A percentile compares a stretch with the other conserved stretches of the same genome.
Conservation (phyloP, 2,888 invertebrate species). For the Rhopalosiphum nymphaeae region DNA sequence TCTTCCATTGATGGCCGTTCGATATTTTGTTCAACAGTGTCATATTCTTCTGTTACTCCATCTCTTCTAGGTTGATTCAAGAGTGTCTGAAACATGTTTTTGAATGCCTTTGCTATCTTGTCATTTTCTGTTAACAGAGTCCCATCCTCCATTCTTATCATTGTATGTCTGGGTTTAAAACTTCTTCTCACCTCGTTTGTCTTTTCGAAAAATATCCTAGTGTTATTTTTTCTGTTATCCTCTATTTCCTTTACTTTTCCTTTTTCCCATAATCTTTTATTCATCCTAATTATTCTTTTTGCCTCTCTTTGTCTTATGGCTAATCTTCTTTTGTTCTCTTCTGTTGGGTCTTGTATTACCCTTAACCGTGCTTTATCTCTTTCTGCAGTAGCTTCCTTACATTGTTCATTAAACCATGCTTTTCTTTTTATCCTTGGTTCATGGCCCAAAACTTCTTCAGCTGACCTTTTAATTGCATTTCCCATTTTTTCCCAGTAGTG, state of each 20-base stretch:
- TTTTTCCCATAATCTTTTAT: conserved; percentile 8
- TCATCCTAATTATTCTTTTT: conserved; percentile 32
- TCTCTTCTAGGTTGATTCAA: not conserved
- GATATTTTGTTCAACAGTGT: not conserved
- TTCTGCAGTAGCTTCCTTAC: not conserved
- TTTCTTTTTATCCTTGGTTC: not conserved
- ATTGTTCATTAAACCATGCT: conserved; percentile 20
- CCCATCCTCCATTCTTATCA: conserved; percentile 44
- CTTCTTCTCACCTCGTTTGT: not conserved
- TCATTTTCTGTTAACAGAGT: conserved; percentile 31
- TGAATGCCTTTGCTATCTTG: conserved; percentile 3
- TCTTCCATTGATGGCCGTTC: not conserved
- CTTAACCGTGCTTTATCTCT: conserved; percentile 10
- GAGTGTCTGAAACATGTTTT: not conserved
- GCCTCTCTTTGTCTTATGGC: not conserved
- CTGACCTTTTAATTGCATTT: not conserved
- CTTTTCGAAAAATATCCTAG: conserved; percentile 21
- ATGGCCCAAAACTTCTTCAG: conserved; percentile 18
- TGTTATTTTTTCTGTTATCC: not conserved
- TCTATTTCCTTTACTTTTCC: not conserved
- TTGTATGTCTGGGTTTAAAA: conserved; percentile 11
- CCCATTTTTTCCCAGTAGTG: not conserved
- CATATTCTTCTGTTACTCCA: not conserved
- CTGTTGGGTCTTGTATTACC: not conserved
- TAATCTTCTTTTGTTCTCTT: not conserved